phyloP scores from a whole-genome alignment of 2,113 vertebrate genomes.

The Misgurnus anguillicaudatus region DNA sequence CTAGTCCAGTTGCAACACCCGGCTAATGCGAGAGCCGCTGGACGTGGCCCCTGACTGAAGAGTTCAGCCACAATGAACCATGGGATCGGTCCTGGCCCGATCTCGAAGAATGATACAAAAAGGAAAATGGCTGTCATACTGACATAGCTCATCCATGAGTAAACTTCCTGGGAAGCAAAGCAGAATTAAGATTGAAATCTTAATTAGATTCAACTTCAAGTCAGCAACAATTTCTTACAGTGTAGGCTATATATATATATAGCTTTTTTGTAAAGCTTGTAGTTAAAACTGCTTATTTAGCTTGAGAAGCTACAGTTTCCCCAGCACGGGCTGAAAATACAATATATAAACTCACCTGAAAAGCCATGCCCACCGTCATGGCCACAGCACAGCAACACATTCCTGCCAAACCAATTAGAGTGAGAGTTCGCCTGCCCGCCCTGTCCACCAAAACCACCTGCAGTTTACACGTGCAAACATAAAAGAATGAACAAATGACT shows the following conservation, averaged over 20 bases:
- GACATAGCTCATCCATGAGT: constrained; percentile 90
- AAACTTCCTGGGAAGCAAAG: constrained; percentile 65
- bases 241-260: too few species aligned
- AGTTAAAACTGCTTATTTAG: too few species aligned
- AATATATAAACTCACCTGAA: constrained; percentile 77
- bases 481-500: constrained; percentile 15
- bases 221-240: too few species aligned
- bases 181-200: not conserved
- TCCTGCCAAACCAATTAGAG: constrained; percentile 82
- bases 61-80: constrained; percentile 98
- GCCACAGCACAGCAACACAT: constrained; percentile 85
- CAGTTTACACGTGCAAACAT: constrained; percentile 39
- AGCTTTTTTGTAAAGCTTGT: too few species aligned
- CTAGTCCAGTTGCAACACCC: constrained; percentile 93
- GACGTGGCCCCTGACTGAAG: constrained; percentile 95
- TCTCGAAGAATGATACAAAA: constrained; percentile 95
- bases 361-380: constrained; percentile 87
- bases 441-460: constrained; percentile 90
- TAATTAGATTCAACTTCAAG: too few species aligned
- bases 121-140: constrained; percentile 91
- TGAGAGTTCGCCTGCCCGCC: constrained; percentile 85
- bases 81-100: constrained; percentile 94
- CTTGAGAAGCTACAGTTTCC: too few species aligned
- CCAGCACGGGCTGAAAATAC: not conserved
- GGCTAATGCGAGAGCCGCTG: constrained; percentile 86